These are phyloP conservation scores for Clunio marinus DNA, from an alignment of 2,888 invertebrate genomes.

Conservation along the genomic window DNA sequence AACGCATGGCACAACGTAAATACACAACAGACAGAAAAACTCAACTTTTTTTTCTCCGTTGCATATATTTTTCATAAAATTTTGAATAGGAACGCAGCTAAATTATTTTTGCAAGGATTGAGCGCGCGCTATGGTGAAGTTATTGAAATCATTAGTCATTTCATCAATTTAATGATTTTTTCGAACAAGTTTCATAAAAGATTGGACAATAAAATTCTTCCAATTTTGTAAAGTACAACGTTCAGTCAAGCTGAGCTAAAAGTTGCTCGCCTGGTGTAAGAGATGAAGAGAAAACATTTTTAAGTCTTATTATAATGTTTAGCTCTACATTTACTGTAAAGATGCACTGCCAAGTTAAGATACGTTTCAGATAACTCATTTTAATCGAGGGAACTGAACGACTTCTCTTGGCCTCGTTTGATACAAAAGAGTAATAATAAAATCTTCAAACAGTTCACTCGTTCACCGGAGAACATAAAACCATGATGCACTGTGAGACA, in stretches of 20 bases:
- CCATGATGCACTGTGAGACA: not conserved
- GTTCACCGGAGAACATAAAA: not conserved
- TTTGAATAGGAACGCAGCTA: conserved; percentile 30
- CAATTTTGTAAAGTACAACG: no score
- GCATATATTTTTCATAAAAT: conserved; percentile 34
- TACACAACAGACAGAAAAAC: not conserved
- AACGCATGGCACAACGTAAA: not conserved
- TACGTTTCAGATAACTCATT: not conserved
- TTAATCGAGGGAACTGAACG: conserved; percentile 26
- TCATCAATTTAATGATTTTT: conserved; percentile 38
- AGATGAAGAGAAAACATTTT: not conserved
- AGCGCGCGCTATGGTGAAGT: not conserved
- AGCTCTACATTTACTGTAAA: not conserved
- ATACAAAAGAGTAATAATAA: conserved; percentile 36
- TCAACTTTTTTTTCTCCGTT: conserved; percentile 18
- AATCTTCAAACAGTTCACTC: conserved; percentile 39
- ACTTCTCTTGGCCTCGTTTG: conserved; percentile 28
- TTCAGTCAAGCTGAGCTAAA: no score
- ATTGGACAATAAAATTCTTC: not conserved
- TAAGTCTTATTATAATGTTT: no score
- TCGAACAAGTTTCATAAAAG: conserved; percentile 34
- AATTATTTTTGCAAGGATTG: not conserved
- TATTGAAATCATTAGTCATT: conserved; percentile 37
- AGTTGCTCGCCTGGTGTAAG: not conserved
- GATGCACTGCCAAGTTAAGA: not conserved